Conservation (phyloP, 2,888 invertebrate genomes). For the Bedellia somnulentella region DNA sequence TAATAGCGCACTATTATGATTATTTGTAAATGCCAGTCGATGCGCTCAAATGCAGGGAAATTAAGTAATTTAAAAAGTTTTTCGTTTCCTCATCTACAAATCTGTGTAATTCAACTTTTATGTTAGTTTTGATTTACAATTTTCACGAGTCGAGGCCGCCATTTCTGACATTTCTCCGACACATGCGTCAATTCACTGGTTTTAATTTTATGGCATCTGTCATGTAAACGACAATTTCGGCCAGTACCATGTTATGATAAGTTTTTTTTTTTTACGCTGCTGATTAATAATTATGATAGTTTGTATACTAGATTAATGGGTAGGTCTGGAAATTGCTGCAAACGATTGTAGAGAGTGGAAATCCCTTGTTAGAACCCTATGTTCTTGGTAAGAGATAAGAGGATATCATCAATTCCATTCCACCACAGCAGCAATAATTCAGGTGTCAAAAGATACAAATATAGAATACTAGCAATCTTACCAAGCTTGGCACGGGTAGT, state of each 20-base stretch:
- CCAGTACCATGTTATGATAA: neutral
- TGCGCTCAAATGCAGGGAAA: conserved; percentile 18
- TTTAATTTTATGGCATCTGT: neutral
- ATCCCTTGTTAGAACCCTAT: no score
- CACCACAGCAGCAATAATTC: no score
- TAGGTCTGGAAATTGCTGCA: neutral
- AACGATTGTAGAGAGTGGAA: no score
- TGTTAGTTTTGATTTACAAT: conserved; percentile 6
- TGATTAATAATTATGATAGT: neutral
- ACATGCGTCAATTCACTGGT: conserved; percentile 11
- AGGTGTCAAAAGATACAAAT: no score
- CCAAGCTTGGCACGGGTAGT: no score
- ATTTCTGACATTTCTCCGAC: conserved; percentile 19
- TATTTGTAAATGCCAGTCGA: conserved; percentile 12
- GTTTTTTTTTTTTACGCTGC: neutral
- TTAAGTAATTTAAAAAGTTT: conserved; percentile 10
- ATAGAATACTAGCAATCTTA: no score
- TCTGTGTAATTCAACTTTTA: conserved; percentile 9
- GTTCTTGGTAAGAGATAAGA: no score
- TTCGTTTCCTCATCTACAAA: no score
- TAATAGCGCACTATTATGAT: conserved; percentile 16
- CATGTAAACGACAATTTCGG: neutral
- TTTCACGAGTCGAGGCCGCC: conserved; percentile 12
- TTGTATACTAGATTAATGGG: neutral
- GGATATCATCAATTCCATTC: no score